These are phyloP conservation scores for Lagodon rhomboides DNA, from an alignment of 2,797 vertebrate genomes.

Conservation along the genomic window DNA sequence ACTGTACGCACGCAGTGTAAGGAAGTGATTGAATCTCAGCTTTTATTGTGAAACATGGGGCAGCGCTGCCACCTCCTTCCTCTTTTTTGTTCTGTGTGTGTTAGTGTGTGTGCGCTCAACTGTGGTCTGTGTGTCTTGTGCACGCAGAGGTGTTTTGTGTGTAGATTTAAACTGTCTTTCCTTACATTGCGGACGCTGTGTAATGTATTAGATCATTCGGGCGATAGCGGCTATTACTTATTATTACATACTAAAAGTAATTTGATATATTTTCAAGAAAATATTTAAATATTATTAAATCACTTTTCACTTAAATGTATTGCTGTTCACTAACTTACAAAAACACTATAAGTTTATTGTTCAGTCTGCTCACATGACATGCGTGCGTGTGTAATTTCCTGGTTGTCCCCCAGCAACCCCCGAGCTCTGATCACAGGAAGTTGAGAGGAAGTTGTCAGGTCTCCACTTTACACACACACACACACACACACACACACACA, in stretches of 20 bases:
- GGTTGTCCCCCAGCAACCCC: slow-evolving; percentile 68
- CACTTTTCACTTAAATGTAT: background rate
- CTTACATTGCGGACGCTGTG: background rate
- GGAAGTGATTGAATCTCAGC: slow-evolving; percentile 72
- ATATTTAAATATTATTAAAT: background rate
- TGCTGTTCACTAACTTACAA: background rate
- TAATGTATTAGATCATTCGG: background rate
- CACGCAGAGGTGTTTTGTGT: background rate
- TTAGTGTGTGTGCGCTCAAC: background rate
- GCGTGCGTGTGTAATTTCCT: slow-evolving; percentile 67
- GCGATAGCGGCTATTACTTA: background rate
- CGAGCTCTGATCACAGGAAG: slow-evolving; percentile 78
- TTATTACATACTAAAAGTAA: background rate
- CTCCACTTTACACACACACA: slow-evolving; percentile 37
- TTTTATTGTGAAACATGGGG: slow-evolving; percentile 67
- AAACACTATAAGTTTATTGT: slow-evolving; percentile 15
- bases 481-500: slow-evolving; percentile 5
- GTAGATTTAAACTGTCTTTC: background rate
- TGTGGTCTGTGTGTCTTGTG: background rate
- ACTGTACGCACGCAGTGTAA: slow-evolving; percentile 15
- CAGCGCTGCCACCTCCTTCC: slow-evolving; percentile 48
- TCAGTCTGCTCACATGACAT: slow-evolving; percentile 8
- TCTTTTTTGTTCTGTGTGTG: slow-evolving; percentile 41
- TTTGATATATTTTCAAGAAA: background rate
- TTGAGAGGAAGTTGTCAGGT: slow-evolving; percentile 73